Evolutionary conservation across 1,140 invertebrate species (phyloP).

Genomic region (Brachionus asplanchnoidis): DNA sequence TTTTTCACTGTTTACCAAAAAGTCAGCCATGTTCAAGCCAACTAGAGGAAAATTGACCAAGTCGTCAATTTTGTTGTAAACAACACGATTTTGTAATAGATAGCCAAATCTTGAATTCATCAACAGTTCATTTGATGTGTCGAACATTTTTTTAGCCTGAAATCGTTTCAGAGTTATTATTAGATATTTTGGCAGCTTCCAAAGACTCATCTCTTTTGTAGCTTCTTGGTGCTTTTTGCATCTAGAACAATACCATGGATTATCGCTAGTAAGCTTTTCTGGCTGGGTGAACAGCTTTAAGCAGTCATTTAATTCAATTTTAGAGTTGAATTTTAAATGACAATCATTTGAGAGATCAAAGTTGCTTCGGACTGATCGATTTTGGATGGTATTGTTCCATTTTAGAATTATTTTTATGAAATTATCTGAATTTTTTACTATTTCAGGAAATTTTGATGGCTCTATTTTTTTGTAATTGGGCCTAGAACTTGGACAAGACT

Average conservation of each 20-base stretch:
- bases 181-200: conserved; percentile 56
- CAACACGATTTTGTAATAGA: not conserved
- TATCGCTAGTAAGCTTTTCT: conserved; percentile 59
- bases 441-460: not conserved
- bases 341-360: not conserved
- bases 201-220: conserved; percentile 58
- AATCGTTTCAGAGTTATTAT: conserved; percentile 60
- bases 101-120: conserved; percentile 18
- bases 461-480: not conserved
- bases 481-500: not conserved
- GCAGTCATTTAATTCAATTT: conserved; percentile 59
- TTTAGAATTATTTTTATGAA: not conserved
- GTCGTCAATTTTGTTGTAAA: conserved; percentile 30
- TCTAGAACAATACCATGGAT: conserved; percentile 59
- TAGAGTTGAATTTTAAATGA: conserved; percentile 4
- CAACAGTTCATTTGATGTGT: not conserved
- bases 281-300: conserved; percentile 61
- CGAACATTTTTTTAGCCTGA: conserved; percentile 51
- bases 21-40: not conserved
- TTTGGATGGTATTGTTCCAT: not conserved
- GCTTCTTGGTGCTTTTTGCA: conserved; percentile 58
- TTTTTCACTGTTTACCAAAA: not conserved
- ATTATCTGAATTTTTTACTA: not conserved
- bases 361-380: not conserved
- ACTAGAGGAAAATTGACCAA: conserved; percentile 21